phyloP scores from a whole-genome alignment of 2,113 vertebrate species.

The Mirza zaza region DNA sequence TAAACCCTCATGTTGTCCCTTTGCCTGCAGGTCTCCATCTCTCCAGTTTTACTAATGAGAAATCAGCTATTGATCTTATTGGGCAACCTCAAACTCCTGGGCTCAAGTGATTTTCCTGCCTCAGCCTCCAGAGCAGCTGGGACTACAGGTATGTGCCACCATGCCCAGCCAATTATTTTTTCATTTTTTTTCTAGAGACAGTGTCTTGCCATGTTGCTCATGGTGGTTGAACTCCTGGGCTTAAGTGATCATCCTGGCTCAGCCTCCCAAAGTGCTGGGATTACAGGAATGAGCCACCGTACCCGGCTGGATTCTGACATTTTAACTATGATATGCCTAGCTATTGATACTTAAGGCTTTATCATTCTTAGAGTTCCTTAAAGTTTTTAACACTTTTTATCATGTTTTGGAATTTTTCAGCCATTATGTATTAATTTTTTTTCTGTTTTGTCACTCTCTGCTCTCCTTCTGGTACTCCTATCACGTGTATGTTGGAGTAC shows the following conservation, averaged over 20 bases:
- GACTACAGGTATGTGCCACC: too few species aligned
- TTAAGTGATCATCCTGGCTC: too few species aligned
- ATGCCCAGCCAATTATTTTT: not conserved
- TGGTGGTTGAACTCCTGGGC: too few species aligned
- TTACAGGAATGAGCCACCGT: too few species aligned
- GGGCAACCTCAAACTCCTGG: not conserved
- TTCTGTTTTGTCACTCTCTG: not conserved
- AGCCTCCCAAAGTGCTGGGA: too few species aligned
- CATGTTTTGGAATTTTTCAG: not conserved
- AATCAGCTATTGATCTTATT: not conserved
- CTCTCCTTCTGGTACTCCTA: not conserved
- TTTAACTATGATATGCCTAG: constrained; percentile 20
- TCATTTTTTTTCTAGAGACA: too few species aligned
- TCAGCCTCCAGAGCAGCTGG: too few species aligned
- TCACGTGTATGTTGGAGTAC: not conserved
- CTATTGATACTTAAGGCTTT: not conserved
- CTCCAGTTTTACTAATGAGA: not conserved
- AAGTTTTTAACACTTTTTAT: not conserved
- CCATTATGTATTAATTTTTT: not conserved
- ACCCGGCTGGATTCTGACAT: not conserved
- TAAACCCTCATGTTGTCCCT: not conserved
- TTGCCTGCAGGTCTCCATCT: not conserved
- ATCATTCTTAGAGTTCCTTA: not conserved
- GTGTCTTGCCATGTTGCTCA: too few species aligned
- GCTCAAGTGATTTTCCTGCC: too few species aligned